These are phyloP conservation scores for Iguana delicatissima DNA, from an alignment of 2,797 vertebrate species.

Conservation along the genomic window DNA sequence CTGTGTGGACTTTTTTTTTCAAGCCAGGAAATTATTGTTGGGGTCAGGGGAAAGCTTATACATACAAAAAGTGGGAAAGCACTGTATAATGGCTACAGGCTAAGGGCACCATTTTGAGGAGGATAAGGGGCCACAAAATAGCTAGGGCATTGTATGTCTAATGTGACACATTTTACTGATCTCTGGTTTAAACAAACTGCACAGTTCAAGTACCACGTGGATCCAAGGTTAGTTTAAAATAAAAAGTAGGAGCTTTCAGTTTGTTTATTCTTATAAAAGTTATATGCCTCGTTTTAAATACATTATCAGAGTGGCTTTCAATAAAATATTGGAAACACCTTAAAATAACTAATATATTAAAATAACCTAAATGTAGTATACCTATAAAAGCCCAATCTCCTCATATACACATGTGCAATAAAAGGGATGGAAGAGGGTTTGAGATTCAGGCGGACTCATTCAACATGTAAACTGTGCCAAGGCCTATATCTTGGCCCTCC, in stretches of 20 bases:
- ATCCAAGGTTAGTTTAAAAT: neutral
- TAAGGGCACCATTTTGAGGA: no score
- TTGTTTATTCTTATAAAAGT: neutral
- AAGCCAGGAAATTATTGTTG: no score
- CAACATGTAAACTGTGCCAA: neutral
- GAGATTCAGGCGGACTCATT: neutral
- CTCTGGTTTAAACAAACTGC: neutral
- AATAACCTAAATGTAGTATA: neutral
- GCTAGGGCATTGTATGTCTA: no score
- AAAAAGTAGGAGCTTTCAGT: neutral
- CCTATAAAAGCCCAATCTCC: neutral
- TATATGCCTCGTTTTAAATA: neutral
- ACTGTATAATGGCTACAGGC: no score
- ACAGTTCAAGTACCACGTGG: no score
- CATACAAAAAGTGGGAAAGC: no score
- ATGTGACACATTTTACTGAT: no score
- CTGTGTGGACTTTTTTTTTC: no score
- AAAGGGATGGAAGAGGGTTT: neutral
- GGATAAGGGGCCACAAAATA: no score
- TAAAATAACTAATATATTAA: neutral
- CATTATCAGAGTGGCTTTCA: neutral
- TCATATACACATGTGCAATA: neutral
- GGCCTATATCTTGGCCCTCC: no score
- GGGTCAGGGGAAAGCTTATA: no score
- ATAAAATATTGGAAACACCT: neutral